Base-by-base conservation (phyloP, 1,140 invertebrate genomes). In the Panulirus ornatus region DNA sequence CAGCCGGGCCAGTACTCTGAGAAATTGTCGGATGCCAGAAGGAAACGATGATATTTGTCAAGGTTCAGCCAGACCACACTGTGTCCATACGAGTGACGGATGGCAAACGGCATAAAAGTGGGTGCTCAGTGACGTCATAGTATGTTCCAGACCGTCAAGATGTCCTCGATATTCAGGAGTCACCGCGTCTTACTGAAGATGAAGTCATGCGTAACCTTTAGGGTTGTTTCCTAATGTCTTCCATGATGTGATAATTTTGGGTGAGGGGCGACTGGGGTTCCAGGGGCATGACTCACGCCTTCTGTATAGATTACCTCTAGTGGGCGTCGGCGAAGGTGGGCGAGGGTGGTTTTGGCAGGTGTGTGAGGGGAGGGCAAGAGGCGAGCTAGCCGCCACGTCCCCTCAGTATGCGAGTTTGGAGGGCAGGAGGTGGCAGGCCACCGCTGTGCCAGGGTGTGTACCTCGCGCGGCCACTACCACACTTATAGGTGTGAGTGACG, bases 341-440 rank as follows among this genome's bases (percentile, higher is more conserved):
- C 58, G n/a, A 30, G 58, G 58, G 58, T 30, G 58, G 58, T 66
- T n/a, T 30, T 66, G 58, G 58, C 58, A 66, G 58, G 58, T 66
- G 58, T 30, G n/a, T 27, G 58, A 66, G 58, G n/a, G 58, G 58
- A 66, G n/a, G n/a, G 58, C 27, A 66, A 11, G 11, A 30, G 58
- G 58, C n/a, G 30, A 11, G 58, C 6, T 66, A 22, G 58, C 27
- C 11, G 30, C 0, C 6, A 5, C 22, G 5, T 66, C 58, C 58
- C 58, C 58, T 66, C 58, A 30, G 58, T 66, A 8, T 66, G 58
- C 27, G 58, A 0, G 58, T 66, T 5, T 30, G 58, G 5, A 30
- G 58, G 58, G 58, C n/a, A 27, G 27, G 58, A 66, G 58, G 58
- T 6, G n/a, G 58, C 58, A 58, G 54, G 14, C 19, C 54, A 22